Percentiles rank a stretch among this genome's conserved stretches.
Evolutionary conservation across 2,797 vertebrate species (phyloP).

Genomic region (Gymnothorax reevesii): DNA sequence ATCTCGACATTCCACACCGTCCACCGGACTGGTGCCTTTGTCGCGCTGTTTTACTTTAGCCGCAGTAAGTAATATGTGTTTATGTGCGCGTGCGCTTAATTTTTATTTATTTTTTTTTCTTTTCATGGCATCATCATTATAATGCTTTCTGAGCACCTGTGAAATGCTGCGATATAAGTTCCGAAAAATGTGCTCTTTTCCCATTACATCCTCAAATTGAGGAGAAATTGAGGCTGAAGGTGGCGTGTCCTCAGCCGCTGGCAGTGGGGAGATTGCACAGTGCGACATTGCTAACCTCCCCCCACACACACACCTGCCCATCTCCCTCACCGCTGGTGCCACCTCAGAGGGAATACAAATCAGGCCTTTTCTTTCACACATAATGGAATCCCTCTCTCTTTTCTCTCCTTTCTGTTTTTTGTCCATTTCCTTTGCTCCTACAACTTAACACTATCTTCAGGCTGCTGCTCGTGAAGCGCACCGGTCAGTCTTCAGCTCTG

Average conservation of each 20-base stretch:
- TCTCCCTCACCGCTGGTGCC: constrained; percentile 25
- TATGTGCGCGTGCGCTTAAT: neutral
- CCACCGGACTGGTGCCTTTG: neutral
- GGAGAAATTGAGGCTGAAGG: constrained; percentile 34
- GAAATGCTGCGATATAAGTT: constrained; percentile 29
- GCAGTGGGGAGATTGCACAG: constrained; percentile 34
- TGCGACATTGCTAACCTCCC: constrained; percentile 21
- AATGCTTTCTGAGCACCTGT: constrained; percentile 29
- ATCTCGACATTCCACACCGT: neutral
- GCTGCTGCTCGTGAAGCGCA: neutral
- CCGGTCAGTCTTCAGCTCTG: neutral
- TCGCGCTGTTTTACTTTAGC: constrained; percentile 7
- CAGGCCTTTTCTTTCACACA: constrained; percentile 29
- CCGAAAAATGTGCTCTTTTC: constrained; percentile 23
- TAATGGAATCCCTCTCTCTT: constrained; percentile 33
- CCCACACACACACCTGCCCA: constrained; percentile 26
- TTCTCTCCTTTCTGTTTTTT: constrained; percentile 9
- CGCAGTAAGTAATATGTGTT: neutral
- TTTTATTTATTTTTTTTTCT: neutral
- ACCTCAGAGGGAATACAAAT: constrained; percentile 40
- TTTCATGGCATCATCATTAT: constrained; percentile 19
- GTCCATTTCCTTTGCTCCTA: constrained; percentile 9
- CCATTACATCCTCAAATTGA: constrained; percentile 30
- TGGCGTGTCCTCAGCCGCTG: constrained; percentile 24
- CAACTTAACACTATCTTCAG: constrained; percentile 18